Evolutionary conservation across 1,140 invertebrate genomes (phyloP).

Genomic region (Lepidurus packardi): DNA sequence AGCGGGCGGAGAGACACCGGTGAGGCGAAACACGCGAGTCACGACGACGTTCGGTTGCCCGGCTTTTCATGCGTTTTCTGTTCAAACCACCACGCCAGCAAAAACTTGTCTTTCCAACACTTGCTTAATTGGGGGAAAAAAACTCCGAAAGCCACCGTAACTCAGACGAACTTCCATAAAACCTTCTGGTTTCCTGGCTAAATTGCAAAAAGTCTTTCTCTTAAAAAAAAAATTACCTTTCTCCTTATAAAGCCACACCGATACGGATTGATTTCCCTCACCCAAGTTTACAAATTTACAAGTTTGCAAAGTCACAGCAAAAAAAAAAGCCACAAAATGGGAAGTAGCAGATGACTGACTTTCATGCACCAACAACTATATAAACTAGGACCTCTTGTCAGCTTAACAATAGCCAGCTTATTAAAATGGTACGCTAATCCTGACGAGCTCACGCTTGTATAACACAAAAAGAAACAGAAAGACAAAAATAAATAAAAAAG

Average conservation of each 20-base stretch:
- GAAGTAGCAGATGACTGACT: too few relatives aligned
- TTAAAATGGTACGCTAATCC: not conserved
- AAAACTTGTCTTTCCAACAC: slow-evolving; percentile 18
- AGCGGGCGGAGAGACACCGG: not conserved
- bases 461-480: not conserved
- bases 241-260: not conserved
- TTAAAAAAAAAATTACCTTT: too few relatives aligned
- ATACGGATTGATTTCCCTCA: not conserved
- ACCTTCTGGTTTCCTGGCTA: not conserved
- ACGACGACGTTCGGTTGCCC: not conserved
- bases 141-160: not conserved
- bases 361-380: not conserved
- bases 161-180: not conserved
- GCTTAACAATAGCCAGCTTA: not conserved
- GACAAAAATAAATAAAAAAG: not conserved
- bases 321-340: too few relatives aligned
- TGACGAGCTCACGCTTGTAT: not conserved
- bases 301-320: too few relatives aligned
- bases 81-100: not conserved
- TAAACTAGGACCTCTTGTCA: not conserved
- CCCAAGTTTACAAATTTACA: too few relatives aligned
- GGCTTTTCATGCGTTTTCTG: not conserved
- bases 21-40: not conserved
- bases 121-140: slow-evolving; percentile 19
- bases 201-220: too few relatives aligned